Percentiles rank a stretch among this genome's conserved stretches.
Evolutionary conservation across 2,888 invertebrate genomes (phyloP).

Genomic region (Agapostemon virescens): DNA sequence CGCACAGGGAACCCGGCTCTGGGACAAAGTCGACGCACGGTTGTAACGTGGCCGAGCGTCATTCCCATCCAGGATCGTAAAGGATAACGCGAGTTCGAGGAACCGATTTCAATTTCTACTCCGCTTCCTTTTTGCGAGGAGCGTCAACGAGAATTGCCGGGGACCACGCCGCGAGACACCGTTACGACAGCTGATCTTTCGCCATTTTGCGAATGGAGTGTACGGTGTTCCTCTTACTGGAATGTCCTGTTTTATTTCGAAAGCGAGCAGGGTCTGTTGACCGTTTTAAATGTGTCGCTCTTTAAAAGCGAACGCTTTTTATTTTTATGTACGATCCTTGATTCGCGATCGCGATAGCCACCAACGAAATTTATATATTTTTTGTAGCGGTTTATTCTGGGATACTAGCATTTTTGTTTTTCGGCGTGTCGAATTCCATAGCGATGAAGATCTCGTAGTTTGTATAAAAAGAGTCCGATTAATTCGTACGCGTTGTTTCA

Average conservation of each 20-base stretch:
- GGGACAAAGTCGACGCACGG: not conserved
- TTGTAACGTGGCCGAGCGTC: slow-evolving; percentile 10
- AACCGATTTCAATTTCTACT: slow-evolving; percentile 35
- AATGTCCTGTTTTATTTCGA: not conserved
- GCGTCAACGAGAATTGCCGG: slow-evolving; percentile 13
- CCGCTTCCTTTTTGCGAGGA: not conserved
- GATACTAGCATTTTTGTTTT: not conserved
- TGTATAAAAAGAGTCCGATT: not conserved
- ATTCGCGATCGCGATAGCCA: not conserved
- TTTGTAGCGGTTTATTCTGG: not conserved
- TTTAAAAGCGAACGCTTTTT: not conserved
- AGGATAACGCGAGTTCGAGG: slow-evolving; percentile 30
- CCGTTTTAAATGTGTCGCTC: not conserved
- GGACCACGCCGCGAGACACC: not conserved
- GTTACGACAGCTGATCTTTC: slow-evolving; percentile 9
- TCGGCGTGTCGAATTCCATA: not conserved
- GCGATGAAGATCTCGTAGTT: not conserved
- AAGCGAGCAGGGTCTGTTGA: not conserved
- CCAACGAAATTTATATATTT: not conserved
- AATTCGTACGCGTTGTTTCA: not conserved
- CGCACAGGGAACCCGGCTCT: not conserved
- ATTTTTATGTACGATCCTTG: not conserved
- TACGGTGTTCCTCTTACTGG: not conserved
- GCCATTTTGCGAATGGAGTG: slow-evolving; percentile 5
- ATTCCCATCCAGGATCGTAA: slow-evolving; percentile 23